Conservation (phyloP, 2,888 invertebrate species). For the Apamea epomidion region DNA sequence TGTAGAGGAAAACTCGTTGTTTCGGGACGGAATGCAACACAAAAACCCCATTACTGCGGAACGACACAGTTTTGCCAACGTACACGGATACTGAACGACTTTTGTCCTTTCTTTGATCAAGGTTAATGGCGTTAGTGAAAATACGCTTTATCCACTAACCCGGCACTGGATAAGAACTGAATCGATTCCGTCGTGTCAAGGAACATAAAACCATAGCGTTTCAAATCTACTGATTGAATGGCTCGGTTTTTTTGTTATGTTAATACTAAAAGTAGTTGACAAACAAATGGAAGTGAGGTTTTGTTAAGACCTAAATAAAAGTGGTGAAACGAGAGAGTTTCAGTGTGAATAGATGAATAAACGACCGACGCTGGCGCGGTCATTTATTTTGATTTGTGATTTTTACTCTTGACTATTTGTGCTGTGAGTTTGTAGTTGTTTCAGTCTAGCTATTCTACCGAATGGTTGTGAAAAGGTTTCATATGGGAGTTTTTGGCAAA, state of each 20-base stretch:
- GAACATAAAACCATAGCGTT: slow-evolving; percentile 43
- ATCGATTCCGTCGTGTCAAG: slow-evolving; percentile 42
- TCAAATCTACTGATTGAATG: slow-evolving; percentile 47
- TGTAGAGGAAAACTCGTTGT: slow-evolving; percentile 45
- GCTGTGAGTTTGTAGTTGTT: slow-evolving; percentile 25
- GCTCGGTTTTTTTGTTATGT: slow-evolving; percentile 24
- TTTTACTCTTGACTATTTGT: slow-evolving; percentile 31
- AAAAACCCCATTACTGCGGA: slow-evolving; percentile 71
- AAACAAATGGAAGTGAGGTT: slow-evolving; percentile 50
- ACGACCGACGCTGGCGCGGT: slow-evolving; percentile 36
- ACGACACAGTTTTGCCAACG: slow-evolving; percentile 67
- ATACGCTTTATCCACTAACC: slow-evolving; percentile 70
- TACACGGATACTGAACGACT: slow-evolving; percentile 61
- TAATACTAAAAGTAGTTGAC: slow-evolving; percentile 50
- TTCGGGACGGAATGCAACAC: slow-evolving; percentile 69
- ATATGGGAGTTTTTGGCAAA: not conserved
- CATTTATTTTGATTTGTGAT: slow-evolving; percentile 58
- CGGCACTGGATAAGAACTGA: slow-evolving; percentile 62
- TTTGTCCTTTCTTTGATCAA: slow-evolving; percentile 75
- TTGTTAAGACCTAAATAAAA: slow-evolving; percentile 47
- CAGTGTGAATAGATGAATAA: slow-evolving; percentile 49
- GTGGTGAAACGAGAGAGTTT: slow-evolving; percentile 30
- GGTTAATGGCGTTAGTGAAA: slow-evolving; percentile 74
- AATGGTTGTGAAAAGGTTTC: not conserved
- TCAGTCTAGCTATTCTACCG: not conserved